A percentile compares a stretch with the other conserved stretches of the same genome.
phyloP scores from a whole-genome alignment of 30 jellyfish, hydroid and myxozoan genomes.

The Aurelia aurita complex sp. Pacific region DNA sequence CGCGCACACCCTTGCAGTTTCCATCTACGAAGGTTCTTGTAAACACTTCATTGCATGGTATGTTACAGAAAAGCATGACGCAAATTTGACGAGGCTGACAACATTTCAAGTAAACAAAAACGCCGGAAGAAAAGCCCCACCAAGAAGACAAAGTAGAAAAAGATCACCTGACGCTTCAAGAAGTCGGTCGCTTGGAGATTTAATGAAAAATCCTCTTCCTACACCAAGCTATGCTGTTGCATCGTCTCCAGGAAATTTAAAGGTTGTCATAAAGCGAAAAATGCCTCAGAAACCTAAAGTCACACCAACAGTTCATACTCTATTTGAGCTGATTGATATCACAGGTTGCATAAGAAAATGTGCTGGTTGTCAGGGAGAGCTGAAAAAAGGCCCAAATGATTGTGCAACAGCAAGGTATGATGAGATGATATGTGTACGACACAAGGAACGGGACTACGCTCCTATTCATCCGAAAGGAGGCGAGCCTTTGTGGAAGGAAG shows the following conservation, averaged over 20 bases:
- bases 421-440: constrained; percentile 7
- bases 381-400: constrained; percentile 5
- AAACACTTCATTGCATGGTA: no score
- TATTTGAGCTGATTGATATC: constrained; percentile 2
- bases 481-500: no score
- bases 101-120: no score
- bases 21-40: no score
- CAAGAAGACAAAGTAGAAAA: no score
- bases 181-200: no score
- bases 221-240: constrained; percentile 4
- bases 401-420: constrained; percentile 7
- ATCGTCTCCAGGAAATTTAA: constrained; percentile 3
- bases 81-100: no score
- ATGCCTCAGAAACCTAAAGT: constrained; percentile 8
- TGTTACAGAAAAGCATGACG: no score
- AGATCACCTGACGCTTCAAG: no score
- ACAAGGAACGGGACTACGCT: constrained; percentile 22
- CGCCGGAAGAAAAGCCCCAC: no score
- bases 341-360: constrained; percentile 17
- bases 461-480: neutral
- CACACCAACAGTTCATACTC: constrained; percentile 14
- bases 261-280: constrained; percentile 9
- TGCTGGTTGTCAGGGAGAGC: constrained; percentile 29
- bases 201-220: neutral
- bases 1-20: no score